Percentiles rank a stretch among this genome's conserved stretches.
Conservation (phyloP, 1,140 invertebrate species). For the Megalopta genalis region DNA sequence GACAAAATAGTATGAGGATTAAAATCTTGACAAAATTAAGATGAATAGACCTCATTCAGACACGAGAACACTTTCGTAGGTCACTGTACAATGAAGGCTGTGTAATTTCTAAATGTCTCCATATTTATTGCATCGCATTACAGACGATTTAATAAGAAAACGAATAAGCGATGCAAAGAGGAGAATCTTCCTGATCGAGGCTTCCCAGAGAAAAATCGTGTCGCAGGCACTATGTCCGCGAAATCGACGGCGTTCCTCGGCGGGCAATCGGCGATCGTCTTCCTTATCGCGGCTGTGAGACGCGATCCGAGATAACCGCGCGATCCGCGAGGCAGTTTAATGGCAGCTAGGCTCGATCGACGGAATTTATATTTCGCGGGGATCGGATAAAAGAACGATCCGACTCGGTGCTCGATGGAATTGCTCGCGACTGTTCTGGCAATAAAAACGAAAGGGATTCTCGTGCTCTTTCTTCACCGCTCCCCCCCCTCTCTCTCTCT, state of each 20-base stretch:
- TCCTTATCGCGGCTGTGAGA: constrained; percentile 18
- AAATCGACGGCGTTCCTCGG: neutral
- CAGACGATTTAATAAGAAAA: too few species aligned
- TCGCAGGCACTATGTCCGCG: neutral
- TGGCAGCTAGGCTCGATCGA: neutral
- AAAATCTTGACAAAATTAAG: too few species aligned
- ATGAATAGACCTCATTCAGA: too few species aligned
- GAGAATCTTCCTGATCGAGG: too few species aligned
- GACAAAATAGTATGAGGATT: too few species aligned
- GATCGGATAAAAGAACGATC: neutral
- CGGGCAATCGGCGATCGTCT: constrained; percentile 1
- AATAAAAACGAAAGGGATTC: neutral
- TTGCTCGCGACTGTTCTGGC: neutral
- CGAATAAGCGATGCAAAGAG: too few species aligned
- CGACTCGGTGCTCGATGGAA: neutral
- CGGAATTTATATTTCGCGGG: constrained; percentile 5
- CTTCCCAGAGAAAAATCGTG: neutral
- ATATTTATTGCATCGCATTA: too few species aligned
- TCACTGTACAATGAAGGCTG: too few species aligned
- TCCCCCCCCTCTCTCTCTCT: too few species aligned
- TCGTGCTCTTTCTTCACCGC: neutral
- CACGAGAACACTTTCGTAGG: too few species aligned
- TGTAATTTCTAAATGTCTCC: too few species aligned
- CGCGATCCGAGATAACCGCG: constrained; percentile 16
- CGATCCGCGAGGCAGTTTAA: constrained; percentile 8